A percentile compares a stretch with the other conserved stretches of the same genome.
Conservation (phyloP, 2,888 invertebrate genomes). For the Ichneumon xanthorius region DNA sequence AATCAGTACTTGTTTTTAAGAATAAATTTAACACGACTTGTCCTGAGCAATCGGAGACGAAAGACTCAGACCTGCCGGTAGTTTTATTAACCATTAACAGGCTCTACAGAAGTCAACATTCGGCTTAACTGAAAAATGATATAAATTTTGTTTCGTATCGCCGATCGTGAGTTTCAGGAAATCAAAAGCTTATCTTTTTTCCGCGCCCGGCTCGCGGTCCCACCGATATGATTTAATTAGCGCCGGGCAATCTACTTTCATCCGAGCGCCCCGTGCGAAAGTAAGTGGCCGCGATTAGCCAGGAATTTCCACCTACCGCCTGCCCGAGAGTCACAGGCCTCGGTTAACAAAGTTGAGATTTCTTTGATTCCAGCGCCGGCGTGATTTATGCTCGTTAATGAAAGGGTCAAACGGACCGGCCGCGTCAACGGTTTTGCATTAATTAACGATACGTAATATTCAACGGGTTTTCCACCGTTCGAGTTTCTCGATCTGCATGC, state of each 20-base stretch:
- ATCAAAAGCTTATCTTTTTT: background rate
- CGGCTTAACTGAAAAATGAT: background rate
- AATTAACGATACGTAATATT: constrained; percentile 44
- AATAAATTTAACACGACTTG: background rate
- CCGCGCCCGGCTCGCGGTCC: background rate
- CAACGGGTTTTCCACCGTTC: constrained; percentile 28
- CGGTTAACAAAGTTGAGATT: constrained; percentile 38
- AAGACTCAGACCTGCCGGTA: background rate
- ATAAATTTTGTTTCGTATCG: background rate
- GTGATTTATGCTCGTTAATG: constrained; percentile 48
- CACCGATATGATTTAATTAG: constrained; percentile 53
- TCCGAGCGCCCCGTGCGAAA: constrained; percentile 25
- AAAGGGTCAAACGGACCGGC: constrained; percentile 50
- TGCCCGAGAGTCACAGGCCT: background rate
- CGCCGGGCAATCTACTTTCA: constrained; percentile 39
- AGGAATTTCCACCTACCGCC: constrained; percentile 23
- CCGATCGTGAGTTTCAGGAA: background rate
- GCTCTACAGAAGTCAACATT: background rate
- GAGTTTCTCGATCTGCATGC: constrained; percentile 19
- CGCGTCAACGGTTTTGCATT: constrained; percentile 31
- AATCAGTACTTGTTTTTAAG: background rate
- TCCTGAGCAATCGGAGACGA: background rate
- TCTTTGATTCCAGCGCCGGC: constrained; percentile 3
- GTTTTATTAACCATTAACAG: background rate
- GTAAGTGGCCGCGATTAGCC: constrained; percentile 42